A percentile compares a stretch with the other conserved stretches of the same genome.
phyloP scores from a whole-genome alignment of 2,113 vertebrate species.

The Eublepharis macularius region DNA sequence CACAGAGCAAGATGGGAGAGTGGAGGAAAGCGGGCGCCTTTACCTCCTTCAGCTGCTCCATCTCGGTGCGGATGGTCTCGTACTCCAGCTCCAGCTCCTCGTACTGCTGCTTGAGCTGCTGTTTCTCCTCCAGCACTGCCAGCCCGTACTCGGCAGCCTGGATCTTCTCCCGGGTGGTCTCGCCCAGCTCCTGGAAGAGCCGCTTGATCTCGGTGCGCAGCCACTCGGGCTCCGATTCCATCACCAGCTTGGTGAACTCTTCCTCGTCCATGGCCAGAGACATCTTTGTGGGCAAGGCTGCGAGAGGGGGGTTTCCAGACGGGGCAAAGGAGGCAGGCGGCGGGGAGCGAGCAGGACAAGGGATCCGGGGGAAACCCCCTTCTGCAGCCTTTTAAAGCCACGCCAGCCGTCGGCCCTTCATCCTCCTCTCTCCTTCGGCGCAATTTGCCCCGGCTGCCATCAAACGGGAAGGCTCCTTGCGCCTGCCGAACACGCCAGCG shows the following conservation, averaged over 20 bases:
- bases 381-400: neutral
- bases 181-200: conserved; percentile 88
- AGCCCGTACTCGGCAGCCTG: conserved; percentile 96
- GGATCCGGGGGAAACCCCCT: neutral
- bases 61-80: conserved; percentile 87
- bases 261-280: conserved; percentile 81
- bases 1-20: neutral
- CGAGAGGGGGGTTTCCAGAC: neutral
- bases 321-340: neutral
- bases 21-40: neutral
- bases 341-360: neutral
- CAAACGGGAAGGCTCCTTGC: neutral
- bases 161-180: conserved; percentile 95
- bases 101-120: conserved; percentile 90
- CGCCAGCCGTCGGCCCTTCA: neutral
- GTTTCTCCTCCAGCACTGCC: conserved; percentile 96
- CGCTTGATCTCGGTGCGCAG: conserved; percentile 88
- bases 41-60: conserved; percentile 96
- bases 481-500: neutral
- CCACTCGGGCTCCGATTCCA: conserved; percentile 89
- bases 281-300: conserved; percentile 65
- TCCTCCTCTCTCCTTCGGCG: conserved; percentile 8
- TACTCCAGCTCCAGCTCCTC: conserved; percentile 93
- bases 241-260: conserved; percentile 83
- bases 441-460: conserved; percentile 18